A percentile compares a stretch with the other conserved stretches of the same genome.
Evolutionary conservation across 2,888 invertebrate species (phyloP).

Genomic region (Euclidia mi): DNA sequence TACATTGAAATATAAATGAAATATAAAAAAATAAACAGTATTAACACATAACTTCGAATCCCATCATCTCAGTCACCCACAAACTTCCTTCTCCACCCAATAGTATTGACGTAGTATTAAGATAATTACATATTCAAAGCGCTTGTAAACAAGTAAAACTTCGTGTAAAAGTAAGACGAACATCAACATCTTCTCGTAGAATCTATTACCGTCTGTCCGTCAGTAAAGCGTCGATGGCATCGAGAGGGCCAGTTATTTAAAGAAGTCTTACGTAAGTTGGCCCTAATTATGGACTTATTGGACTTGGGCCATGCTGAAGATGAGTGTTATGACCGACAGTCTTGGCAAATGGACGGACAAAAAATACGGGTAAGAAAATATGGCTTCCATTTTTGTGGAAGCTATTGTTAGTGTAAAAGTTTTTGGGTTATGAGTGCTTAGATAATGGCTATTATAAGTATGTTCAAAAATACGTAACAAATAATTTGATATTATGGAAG

Average conservation of each 20-base stretch:
- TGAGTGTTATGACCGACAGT: slow-evolving; percentile 61
- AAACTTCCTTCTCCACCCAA: too few relatives aligned
- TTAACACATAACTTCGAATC: too few relatives aligned
- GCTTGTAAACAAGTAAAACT: slow-evolving; percentile 15
- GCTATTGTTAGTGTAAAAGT: slow-evolving; percentile 18
- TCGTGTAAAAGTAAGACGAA: slow-evolving; percentile 8
- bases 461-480: too few relatives aligned
- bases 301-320: slow-evolving; percentile 73
- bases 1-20: too few relatives aligned
- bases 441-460: not conserved
- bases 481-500: too few relatives aligned
- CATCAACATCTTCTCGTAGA: slow-evolving; percentile 21
- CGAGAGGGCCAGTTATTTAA: slow-evolving; percentile 80
- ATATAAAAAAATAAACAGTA: too few relatives aligned
- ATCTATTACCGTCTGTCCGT: slow-evolving; percentile 61
- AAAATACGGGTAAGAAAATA: slow-evolving; percentile 31
- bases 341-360: slow-evolving; percentile 45
- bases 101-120: too few relatives aligned
- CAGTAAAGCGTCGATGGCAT: slow-evolving; percentile 59
- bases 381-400: slow-evolving; percentile 21
- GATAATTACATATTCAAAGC: slow-evolving; percentile 1
- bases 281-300: slow-evolving; percentile 84
- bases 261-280: slow-evolving; percentile 77
- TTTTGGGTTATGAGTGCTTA: slow-evolving; percentile 5
- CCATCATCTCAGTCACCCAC: too few relatives aligned